These are phyloP conservation scores for Pseudopipra pipra DNA, from an alignment of 2,113 vertebrate species.

Conservation along the genomic window DNA sequence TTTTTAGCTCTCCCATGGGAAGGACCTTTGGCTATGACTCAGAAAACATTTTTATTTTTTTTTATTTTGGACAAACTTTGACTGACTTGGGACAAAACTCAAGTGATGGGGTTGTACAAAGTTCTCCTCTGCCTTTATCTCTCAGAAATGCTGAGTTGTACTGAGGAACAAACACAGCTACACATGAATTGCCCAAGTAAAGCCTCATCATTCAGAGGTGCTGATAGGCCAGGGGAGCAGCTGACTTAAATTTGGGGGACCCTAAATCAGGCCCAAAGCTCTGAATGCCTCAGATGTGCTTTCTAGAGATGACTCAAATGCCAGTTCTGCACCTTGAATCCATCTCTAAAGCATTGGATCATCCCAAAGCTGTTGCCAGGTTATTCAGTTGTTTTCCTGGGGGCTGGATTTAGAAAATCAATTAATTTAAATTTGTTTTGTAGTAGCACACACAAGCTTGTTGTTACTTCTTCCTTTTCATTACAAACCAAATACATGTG, in stretches of 20 bases:
- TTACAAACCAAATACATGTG: background rate
- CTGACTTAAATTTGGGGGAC: background rate
- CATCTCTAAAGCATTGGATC: background rate
- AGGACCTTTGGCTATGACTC: background rate
- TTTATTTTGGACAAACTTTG: background rate
- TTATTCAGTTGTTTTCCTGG: background rate
- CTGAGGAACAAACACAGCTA: background rate
- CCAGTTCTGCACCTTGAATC: background rate
- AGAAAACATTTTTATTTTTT: background rate
- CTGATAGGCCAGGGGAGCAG: accelerated
- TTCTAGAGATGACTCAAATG: background rate
- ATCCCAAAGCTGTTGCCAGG: background rate
- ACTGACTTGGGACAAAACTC: background rate
- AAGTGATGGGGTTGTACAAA: background rate
- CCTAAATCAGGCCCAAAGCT: background rate
- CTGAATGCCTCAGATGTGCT: background rate
- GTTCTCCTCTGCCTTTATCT: background rate
- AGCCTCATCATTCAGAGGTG: background rate
- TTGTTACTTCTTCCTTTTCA: background rate
- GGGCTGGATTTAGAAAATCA: background rate
- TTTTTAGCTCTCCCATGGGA: background rate
- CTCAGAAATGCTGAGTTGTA: background rate
- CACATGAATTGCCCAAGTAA: background rate
- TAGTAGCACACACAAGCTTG: background rate
- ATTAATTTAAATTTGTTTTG: background rate